Conservation (phyloP, 1,140 invertebrate genomes). For the Chironomus tepperi region DNA sequence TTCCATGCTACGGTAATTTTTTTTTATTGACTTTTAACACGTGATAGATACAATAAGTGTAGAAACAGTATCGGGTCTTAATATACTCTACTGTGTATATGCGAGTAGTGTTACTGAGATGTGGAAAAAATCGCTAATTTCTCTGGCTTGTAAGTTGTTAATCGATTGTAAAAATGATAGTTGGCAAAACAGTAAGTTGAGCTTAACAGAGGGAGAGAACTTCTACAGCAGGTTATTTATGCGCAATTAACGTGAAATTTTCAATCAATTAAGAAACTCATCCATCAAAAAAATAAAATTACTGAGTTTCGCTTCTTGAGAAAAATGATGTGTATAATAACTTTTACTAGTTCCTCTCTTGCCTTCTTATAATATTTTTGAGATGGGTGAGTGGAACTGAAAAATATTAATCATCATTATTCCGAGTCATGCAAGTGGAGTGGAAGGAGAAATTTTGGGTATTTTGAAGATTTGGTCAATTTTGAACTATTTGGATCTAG, state of each 20-base stretch:
- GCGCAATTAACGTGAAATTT: neutral
- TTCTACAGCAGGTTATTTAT: neutral
- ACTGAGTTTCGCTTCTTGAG: too few species aligned
- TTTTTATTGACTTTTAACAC: conserved; percentile 20
- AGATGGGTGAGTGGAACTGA: too few species aligned
- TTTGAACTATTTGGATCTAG: too few species aligned
- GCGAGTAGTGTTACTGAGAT: neutral
- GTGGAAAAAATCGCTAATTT: neutral
- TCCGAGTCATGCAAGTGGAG: too few species aligned
- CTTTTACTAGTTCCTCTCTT: too few species aligned
- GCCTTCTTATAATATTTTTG: too few species aligned
- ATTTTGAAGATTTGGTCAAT: too few species aligned
- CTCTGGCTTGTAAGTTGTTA: neutral
- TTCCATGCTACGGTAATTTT: neutral
- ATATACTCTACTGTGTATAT: neutral
- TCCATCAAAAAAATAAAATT: neutral
- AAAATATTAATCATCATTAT: too few species aligned
- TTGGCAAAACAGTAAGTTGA: neutral
- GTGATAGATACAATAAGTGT: neutral
- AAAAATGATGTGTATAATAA: too few species aligned
- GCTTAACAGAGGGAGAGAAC: neutral
- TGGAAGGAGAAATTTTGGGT: too few species aligned
- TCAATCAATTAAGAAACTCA: neutral
- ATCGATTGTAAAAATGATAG: neutral
- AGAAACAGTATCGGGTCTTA: neutral